Percentiles rank a stretch among this genome's conserved stretches.
phyloP scores from a whole-genome alignment of 2,113 vertebrate genomes.

The Sphyrna mokarran region DNA sequence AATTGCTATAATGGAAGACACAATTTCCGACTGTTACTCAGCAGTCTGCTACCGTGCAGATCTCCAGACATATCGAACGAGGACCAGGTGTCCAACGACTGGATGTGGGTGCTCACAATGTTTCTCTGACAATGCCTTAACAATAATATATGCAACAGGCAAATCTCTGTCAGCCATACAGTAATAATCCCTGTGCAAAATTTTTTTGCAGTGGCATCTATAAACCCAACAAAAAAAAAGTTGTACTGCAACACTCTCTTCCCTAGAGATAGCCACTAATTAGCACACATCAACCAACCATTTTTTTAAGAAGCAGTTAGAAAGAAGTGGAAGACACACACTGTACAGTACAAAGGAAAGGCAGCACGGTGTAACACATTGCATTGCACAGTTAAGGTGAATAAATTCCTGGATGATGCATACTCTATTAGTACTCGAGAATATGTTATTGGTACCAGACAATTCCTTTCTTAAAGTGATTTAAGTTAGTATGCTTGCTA shows the following conservation, averaged over 20 bases:
- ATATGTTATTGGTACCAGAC: no score
- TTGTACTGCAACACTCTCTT: no score
- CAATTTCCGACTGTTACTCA: background rate
- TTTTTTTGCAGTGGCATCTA: no score
- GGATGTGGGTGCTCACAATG: background rate
- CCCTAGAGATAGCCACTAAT: no score
- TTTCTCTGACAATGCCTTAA: no score
- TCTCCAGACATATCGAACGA: background rate
- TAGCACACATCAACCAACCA: no score
- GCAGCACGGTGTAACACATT: background rate
- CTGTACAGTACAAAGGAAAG: no score
- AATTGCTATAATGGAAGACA: background rate
- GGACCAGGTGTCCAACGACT: background rate
- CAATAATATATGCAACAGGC: no score
- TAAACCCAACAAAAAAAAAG: no score
- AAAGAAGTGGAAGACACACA: background rate
- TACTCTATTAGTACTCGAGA: background rate
- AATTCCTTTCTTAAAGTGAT: background rate
- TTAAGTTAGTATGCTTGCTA: background rate
- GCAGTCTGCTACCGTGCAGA: background rate
- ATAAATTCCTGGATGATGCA: background rate
- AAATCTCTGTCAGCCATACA: no score
- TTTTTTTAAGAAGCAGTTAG: background rate
- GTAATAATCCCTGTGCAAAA: no score
- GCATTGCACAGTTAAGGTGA: background rate